Percentiles rank a stretch among this genome's conserved stretches.
Evolutionary conservation across 2,113 vertebrate species (phyloP).

Genomic region (Smithornis capensis): DNA sequence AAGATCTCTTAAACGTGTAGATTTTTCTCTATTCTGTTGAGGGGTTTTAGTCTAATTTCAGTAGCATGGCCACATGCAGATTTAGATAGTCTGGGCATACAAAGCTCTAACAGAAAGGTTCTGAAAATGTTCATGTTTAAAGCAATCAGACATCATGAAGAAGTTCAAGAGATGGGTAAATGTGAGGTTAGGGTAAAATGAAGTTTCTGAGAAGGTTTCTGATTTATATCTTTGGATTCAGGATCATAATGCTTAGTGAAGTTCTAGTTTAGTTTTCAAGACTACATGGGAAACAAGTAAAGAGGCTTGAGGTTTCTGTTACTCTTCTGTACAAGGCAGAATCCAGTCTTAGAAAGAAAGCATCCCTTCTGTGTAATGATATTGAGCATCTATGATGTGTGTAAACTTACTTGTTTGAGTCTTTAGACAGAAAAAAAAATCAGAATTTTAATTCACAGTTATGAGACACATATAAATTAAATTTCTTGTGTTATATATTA

Average conservation of each 20-base stretch:
- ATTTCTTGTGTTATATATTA: neutral
- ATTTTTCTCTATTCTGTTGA: neutral
- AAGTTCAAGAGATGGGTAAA: neutral
- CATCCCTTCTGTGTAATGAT: neutral
- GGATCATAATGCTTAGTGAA: neutral
- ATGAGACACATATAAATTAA: neutral
- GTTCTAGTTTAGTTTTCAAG: neutral
- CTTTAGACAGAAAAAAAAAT: neutral
- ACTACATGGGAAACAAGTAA: neutral
- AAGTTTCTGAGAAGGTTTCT: neutral
- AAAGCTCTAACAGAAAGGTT: neutral
- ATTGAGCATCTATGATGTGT: neutral
- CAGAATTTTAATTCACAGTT: neutral
- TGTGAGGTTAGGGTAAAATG: neutral
- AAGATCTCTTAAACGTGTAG: neutral
- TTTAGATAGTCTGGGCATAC: neutral
- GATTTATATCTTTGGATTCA: neutral
- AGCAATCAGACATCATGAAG: neutral
- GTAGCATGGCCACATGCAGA: neutral
- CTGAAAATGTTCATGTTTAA: neutral
- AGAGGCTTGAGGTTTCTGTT: neutral
- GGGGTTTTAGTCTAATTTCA: neutral
- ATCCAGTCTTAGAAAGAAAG: neutral
- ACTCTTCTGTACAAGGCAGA: neutral
- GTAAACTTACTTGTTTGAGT: neutral